Evolutionary conservation across 2,888 invertebrate species (phyloP).

Genomic region (Punctoribates punctum): DNA sequence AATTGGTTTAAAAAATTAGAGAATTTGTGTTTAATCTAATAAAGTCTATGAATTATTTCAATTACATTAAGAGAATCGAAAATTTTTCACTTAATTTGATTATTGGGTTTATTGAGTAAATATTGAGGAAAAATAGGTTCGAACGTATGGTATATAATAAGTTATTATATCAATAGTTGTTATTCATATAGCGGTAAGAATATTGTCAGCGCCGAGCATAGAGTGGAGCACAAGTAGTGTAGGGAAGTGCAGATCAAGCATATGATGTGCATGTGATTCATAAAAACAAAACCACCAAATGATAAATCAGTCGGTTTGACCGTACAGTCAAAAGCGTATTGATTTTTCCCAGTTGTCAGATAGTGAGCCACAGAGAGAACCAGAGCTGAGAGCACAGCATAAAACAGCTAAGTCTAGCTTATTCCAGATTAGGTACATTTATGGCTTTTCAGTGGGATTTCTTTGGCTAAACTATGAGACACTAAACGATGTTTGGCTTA

Average conservation of each 20-base stretch:
- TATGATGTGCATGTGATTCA: conserved; percentile 33
- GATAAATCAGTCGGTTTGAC: conserved; percentile 32
- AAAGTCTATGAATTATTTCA: conserved; percentile 12
- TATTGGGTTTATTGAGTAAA: neutral
- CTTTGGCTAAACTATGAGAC: neutral
- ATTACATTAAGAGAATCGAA: neutral
- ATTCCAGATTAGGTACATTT: conserved; percentile 33
- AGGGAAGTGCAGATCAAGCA: neutral
- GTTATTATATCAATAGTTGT: neutral
- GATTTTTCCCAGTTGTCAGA: conserved; percentile 6
- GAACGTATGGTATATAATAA: conserved; percentile 23
- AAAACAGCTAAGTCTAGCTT: conserved; percentile 15
- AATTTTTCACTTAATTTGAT: conserved; percentile 12
- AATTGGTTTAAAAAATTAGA: neutral
- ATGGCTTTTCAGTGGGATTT: conserved; percentile 38
- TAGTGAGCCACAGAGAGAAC: neutral
- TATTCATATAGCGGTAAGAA: neutral
- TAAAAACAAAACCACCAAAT: conserved; percentile 36
- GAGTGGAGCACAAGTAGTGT: conserved; percentile 8
- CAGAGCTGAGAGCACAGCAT: conserved; percentile 22
- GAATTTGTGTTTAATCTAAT: neutral
- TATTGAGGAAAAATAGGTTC: neutral
- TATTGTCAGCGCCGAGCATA: neutral
- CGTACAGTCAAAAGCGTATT: conserved; percentile 32
- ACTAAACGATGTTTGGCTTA: conserved; percentile 33